Conservation (phyloP, 1,140 invertebrate species). For the Brachionus sp. region DNA sequence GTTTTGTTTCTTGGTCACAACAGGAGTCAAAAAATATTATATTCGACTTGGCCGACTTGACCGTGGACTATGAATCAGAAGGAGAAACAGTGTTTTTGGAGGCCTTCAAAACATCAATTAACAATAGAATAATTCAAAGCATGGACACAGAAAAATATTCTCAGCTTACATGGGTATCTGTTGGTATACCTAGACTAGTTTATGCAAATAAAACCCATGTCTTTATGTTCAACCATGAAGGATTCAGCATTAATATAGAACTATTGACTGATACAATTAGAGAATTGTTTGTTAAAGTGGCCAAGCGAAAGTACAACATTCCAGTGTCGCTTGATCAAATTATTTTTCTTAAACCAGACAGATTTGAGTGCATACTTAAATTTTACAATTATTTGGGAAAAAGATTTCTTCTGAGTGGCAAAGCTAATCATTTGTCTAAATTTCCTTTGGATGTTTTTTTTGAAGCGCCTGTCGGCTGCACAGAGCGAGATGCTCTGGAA, state of each 20-base stretch:
- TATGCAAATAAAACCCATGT: background rate
- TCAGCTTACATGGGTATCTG: background rate
- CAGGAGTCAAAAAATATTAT: background rate
- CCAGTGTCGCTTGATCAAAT: background rate
- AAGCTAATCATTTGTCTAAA: background rate
- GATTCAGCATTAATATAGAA: slow-evolving; percentile 14
- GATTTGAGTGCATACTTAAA: background rate
- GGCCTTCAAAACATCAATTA: background rate
- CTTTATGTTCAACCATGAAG: slow-evolving; percentile 18
- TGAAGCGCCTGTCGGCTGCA: background rate
- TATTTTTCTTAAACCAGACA: background rate
- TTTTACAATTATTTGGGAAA: background rate
- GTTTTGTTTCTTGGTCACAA: background rate
- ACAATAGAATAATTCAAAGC: background rate
- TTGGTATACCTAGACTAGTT: background rate
- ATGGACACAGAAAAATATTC: background rate
- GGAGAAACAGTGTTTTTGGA: background rate
- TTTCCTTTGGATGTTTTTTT: background rate
- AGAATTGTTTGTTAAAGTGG: background rate
- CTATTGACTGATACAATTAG: background rate
- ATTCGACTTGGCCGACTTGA: background rate
- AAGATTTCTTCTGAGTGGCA: background rate
- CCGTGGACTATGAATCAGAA: background rate
- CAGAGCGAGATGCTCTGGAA: background rate
- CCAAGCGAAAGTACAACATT: background rate